Conservation (phyloP, 2,113 vertebrate genomes). For the Anoplopoma fimbria region DNA sequence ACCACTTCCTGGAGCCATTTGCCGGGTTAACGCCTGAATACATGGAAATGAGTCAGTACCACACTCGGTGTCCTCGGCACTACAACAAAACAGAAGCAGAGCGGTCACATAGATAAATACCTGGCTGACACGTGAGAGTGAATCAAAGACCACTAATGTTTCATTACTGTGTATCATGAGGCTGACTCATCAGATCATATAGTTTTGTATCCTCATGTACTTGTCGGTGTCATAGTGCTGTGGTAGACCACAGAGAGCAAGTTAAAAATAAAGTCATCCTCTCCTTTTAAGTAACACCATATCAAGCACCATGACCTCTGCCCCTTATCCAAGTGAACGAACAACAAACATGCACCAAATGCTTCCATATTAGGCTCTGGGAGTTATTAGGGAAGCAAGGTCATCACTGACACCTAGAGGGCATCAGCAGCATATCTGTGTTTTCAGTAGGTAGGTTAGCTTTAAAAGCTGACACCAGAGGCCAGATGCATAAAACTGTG, state of each 20-base stretch:
- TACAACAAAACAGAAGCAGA: neutral
- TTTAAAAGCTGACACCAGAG: no score
- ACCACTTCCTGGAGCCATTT: slow-evolving; percentile 95
- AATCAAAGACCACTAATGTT: neutral
- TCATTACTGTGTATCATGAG: neutral
- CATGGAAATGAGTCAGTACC: slow-evolving; percentile 98
- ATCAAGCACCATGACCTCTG: neutral
- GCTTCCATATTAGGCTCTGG: no score
- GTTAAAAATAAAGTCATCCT: neutral
- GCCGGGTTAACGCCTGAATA: slow-evolving; percentile 96
- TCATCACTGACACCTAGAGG: neutral
- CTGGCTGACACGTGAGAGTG: neutral
- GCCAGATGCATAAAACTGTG: no score
- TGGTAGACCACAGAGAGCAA: neutral
- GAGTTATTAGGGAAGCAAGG: neutral
- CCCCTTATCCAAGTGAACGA: no score
- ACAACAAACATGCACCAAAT: no score
- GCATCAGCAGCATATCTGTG: no score
- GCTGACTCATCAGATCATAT: neutral
- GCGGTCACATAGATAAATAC: neutral
- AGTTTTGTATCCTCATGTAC: no score
- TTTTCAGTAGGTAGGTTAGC: no score
- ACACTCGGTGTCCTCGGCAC: neutral
- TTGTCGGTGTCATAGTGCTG: no score
- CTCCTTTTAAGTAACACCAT: neutral